Percentiles rank a stretch among this genome's conserved stretches.
phyloP scores from a whole-genome alignment of 1,140 invertebrate genomes.

The Nephila pilipes region DNA sequence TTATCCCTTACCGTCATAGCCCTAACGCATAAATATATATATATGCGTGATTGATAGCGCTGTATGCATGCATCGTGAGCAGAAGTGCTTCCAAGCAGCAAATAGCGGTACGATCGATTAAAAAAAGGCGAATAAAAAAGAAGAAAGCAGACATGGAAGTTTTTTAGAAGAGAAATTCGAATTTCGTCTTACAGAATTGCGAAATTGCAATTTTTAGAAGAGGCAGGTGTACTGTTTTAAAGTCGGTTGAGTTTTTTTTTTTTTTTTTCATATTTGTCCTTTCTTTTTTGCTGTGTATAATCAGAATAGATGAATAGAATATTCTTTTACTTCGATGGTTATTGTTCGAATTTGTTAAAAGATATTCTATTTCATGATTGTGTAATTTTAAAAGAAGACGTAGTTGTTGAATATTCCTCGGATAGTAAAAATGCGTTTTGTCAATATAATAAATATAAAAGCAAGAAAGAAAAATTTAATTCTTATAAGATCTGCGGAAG shows the following conservation, averaged over 20 bases:
- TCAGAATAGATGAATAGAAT: not conserved
- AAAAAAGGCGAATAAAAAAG: slow-evolving; percentile 2
- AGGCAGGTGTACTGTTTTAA: slow-evolving; percentile 37
- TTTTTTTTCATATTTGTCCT: not conserved
- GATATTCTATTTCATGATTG: too few species aligned
- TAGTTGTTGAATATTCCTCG: too few species aligned
- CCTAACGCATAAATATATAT: slow-evolving; percentile 32
- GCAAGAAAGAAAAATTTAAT: too few species aligned
- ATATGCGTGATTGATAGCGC: slow-evolving; percentile 40
- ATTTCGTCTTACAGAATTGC: slow-evolving; percentile 21
- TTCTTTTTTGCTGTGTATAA: not conserved
- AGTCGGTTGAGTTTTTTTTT: not conserved
- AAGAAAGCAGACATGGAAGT: not conserved
- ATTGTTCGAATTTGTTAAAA: too few species aligned
- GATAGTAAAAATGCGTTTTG: too few species aligned
- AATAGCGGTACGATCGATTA: slow-evolving; percentile 45
- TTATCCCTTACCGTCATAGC: slow-evolving; percentile 20
- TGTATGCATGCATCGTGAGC: slow-evolving; percentile 3
- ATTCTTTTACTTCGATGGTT: not conserved
- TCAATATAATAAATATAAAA: too few species aligned
- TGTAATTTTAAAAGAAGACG: too few species aligned
- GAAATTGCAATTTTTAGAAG: slow-evolving; percentile 51
- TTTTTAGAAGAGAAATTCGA: slow-evolving; percentile 26
- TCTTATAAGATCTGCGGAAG: too few species aligned
- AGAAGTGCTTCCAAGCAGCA: slow-evolving; percentile 33